These are phyloP conservation scores for Trogon melanurus DNA, from an alignment of 2,113 vertebrate species.

Conservation along the genomic window DNA sequence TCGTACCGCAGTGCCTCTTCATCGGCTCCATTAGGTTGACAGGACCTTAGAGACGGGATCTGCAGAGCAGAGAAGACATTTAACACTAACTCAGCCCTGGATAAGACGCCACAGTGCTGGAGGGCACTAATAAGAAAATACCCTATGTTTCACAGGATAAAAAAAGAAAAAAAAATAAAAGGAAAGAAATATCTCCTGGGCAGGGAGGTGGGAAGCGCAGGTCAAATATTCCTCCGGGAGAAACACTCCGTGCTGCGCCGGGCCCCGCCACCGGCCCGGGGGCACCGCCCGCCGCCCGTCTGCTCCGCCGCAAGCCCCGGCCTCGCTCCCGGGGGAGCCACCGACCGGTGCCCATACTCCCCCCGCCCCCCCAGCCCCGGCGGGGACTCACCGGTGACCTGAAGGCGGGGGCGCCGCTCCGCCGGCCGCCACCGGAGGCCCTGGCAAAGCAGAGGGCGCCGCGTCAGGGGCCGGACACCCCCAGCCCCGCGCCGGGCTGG, in stretches of 20 bases:
- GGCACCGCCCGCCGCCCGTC: background rate
- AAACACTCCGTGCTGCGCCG: accelerated
- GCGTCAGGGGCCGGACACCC: background rate
- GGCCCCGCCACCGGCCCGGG: background rate
- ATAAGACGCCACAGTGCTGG: background rate
- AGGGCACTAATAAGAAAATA: background rate
- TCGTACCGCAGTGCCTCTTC: slow-evolving; percentile 44
- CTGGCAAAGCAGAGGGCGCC: background rate
- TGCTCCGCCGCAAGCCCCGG: background rate
- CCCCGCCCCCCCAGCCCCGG: too few relatives aligned
- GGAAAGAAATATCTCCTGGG: background rate
- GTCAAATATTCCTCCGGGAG: background rate
- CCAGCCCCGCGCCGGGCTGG: background rate
- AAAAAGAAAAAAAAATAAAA: background rate
- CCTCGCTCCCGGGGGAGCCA: background rate
- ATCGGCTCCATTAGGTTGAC: background rate
- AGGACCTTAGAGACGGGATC: slow-evolving; percentile 35
- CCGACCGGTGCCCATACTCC: background rate
- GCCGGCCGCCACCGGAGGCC: background rate
- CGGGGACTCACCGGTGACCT: slow-evolving; percentile 48
- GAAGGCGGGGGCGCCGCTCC: background rate
- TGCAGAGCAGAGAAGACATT: background rate
- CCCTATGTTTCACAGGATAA: accelerated
- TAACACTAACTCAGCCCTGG: background rate
- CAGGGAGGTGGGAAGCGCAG: accelerated